These are phyloP conservation scores for Dione vanillae DNA, from an alignment of 2,888 invertebrate genomes.

Conservation along the genomic window DNA sequence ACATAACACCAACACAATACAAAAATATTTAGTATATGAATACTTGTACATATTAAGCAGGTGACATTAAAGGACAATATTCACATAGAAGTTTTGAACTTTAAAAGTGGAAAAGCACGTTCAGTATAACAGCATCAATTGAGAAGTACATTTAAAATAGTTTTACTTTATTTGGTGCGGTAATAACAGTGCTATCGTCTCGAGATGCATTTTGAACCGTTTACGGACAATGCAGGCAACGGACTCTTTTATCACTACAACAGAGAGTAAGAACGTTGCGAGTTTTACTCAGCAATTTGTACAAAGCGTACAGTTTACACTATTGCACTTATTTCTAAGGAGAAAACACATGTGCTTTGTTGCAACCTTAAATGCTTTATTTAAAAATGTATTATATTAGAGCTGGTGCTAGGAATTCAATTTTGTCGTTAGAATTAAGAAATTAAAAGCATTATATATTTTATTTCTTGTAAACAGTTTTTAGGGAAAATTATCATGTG, in stretches of 20 bases:
- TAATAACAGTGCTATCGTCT: slow-evolving; percentile 44
- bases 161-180: slow-evolving; percentile 25
- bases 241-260: slow-evolving; percentile 54
- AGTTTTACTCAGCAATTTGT: slow-evolving; percentile 59
- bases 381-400: slow-evolving; percentile 53
- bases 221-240: slow-evolving; percentile 41
- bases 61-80: background rate
- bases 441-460: too few relatives aligned
- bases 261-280: slow-evolving; percentile 51
- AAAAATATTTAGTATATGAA: too few relatives aligned
- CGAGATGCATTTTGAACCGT: slow-evolving; percentile 43
- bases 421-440: too few relatives aligned
- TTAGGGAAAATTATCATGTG: too few relatives aligned
- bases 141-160: background rate
- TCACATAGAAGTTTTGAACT: background rate
- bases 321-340: slow-evolving; percentile 60
- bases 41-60: background rate
- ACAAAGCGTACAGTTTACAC: slow-evolving; percentile 59
- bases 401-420: background rate
- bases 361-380: slow-evolving; percentile 55
- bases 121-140: background rate
- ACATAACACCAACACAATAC: too few relatives aligned
- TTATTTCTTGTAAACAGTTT: too few relatives aligned
- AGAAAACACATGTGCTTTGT: slow-evolving; percentile 54
- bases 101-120: background rate